Base-by-base conservation (phyloP, 1,140 invertebrate genomes). In the Drosophila santomea region DNA sequence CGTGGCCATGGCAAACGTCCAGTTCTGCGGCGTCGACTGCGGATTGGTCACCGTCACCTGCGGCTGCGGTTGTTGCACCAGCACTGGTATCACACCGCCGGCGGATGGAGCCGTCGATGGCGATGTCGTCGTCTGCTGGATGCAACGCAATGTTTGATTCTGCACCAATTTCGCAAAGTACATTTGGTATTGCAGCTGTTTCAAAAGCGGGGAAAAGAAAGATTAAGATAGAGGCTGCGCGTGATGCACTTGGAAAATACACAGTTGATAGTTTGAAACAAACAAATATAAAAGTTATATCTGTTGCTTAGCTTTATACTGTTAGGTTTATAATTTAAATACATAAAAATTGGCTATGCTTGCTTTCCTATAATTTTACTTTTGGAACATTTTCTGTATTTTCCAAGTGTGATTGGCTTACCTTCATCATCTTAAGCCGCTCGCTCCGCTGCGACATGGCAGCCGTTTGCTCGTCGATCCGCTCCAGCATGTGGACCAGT, bases 361-460 rank as follows among this genome's bases (percentile, higher is more conserved):
- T 4, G 25, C 25, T 25, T 25, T 4, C 4, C 4, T 4, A 25
- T 4, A 4, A 4, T 4, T 25, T 25, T 3, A 8, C 32, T 32
- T 39, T 38, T 11, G 14, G 12, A 14, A 39, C 6, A 20, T 6
- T 23, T 47, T 47, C 44, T 23, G 4, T 0, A 23, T 14, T 12
- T 14, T 35, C 25, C 4, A 5, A 39, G 60, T 50, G 45, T 35
- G 23, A 25, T 51, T 41, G 14, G 15, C 15, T 59, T 45, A 94
- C 94, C 91, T 93, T 93, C 63, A 95, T 91, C 78, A 92, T 76
- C 88, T 94, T 93, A n/a, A 95, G 93, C 73, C 94, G 92, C 68
- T 95, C 94, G 11, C 94, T 95, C 91, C 95, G 95, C 2, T 94
- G 94, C 38, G 93, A 93, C 83, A 95, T 93, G 50, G 93, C 89